A percentile compares a stretch with the other conserved stretches of the same genome.
These are phyloP conservation scores for Euborellia annulipes DNA, from an alignment of 1,140 invertebrate genomes.

Conservation along the genomic window DNA sequence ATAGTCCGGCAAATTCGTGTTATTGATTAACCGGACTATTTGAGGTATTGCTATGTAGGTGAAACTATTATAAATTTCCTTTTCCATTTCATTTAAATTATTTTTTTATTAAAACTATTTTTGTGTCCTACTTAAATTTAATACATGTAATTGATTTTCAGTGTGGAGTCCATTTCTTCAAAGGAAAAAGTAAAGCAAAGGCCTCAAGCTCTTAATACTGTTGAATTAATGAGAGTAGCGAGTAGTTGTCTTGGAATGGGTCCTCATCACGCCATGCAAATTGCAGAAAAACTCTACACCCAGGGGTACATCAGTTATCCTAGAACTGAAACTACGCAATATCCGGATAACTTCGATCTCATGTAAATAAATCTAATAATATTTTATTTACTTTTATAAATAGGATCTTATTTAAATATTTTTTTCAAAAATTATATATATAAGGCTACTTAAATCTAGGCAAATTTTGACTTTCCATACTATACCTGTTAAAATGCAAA, in stretches of 20 bases:
- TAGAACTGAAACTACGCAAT: conserved; percentile 90
- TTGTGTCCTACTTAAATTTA: neutral
- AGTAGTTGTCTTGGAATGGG: conserved; percentile 86
- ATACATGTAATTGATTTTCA: conserved; percentile 24
- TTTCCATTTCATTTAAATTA: no score
- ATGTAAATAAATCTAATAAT: conserved; percentile 37
- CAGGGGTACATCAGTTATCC: conserved; percentile 94
- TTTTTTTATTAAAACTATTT: no score
- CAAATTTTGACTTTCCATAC: no score
- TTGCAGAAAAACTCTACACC: conserved; percentile 82
- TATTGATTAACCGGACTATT: no score
- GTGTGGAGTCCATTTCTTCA: conserved; percentile 50
- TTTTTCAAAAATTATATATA: neutral
- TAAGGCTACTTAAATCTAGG: no score
- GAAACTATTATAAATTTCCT: neutral
- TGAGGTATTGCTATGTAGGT: no score
- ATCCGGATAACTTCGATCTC: conserved; percentile 90
- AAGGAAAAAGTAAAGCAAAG: conserved; percentile 72
- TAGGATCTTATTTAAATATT: neutral
- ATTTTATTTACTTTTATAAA: neutral
- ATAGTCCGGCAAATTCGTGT: no score
- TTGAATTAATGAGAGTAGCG: conserved; percentile 88
- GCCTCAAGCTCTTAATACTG: conserved; percentile 88
- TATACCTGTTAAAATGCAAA: no score
- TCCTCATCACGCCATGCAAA: conserved; percentile 92